phyloP scores from a whole-genome alignment of 2,888 invertebrate genomes.

The Acronicta leporina region DNA sequence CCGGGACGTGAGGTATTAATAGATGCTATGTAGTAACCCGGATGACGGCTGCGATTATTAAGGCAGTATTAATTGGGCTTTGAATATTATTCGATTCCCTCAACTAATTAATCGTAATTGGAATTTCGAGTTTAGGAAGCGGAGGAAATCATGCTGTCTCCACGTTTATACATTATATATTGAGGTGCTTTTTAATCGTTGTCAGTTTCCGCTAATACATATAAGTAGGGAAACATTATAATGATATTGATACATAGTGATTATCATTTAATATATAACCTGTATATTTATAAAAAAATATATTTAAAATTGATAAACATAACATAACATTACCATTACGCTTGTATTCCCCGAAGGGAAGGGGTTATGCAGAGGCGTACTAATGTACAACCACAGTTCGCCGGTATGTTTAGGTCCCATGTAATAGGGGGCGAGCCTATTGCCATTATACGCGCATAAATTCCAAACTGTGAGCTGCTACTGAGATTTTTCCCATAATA shows the following conservation, averaged over 20 bases:
- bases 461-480: no score
- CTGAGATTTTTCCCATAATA: no score
- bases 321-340: no score
- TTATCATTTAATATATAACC: no score
- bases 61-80: constrained; percentile 31
- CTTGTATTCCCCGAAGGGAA: no score
- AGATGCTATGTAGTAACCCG: constrained; percentile 46
- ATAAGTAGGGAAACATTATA: background rate
- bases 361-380: no score
- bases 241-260: background rate
- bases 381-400: no score
- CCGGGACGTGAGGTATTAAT: constrained; percentile 50
- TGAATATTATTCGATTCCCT: constrained; percentile 24
- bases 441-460: no score
- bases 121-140: background rate
- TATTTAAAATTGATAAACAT: no score
- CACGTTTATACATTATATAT: background rate
- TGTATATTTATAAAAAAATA: no score
- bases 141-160: constrained; percentile 25
- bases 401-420: no score
- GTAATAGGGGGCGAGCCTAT: no score
- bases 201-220: constrained; percentile 9
- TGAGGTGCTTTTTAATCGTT: background rate
- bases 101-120: constrained; percentile 35
- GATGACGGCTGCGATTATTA: constrained; percentile 48